Percentiles rank a stretch among this genome's conserved stretches.
These are phyloP conservation scores for Drosophila planitibia DNA, from an alignment of 2,888 invertebrate genomes.

Conservation along the genomic window DNA sequence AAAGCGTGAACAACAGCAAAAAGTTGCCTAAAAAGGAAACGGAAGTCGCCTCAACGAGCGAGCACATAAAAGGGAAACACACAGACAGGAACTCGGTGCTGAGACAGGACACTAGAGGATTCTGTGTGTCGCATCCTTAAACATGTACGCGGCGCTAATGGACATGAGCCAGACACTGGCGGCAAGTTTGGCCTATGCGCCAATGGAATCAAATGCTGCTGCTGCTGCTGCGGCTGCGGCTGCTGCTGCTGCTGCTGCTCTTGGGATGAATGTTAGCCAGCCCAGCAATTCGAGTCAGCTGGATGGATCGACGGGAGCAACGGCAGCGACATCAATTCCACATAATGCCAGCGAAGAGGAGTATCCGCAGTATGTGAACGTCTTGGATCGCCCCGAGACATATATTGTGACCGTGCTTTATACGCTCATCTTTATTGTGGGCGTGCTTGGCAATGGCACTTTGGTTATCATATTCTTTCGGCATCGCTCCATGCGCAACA, in stretches of 20 bases:
- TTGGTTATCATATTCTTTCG: slow-evolving; percentile 93
- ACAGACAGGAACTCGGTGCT: slow-evolving; percentile 15
- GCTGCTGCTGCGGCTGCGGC: slow-evolving; percentile 7
- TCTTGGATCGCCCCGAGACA: slow-evolving; percentile 91
- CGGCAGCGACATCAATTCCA: background rate
- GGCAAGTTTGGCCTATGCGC: slow-evolving; percentile 64
- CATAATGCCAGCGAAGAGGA: slow-evolving; percentile 50
- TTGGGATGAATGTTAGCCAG: slow-evolving; percentile 42
- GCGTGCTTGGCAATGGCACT: slow-evolving; percentile 95
- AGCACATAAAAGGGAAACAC: slow-evolving; percentile 32
- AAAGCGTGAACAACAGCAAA: slow-evolving; percentile 17
- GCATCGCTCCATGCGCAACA: slow-evolving; percentile 95
- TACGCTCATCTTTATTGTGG: slow-evolving; percentile 93
- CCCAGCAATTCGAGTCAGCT: slow-evolving; percentile 39
- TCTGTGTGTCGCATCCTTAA: slow-evolving; percentile 13
- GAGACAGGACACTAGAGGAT: background rate
- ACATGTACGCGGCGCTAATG: slow-evolving; percentile 63
- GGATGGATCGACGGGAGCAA: slow-evolving; percentile 21
- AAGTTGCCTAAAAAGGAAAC: slow-evolving; percentile 37
- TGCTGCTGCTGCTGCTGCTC: slow-evolving; percentile 10
- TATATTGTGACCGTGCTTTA: slow-evolving; percentile 95
- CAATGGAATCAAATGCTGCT: slow-evolving; percentile 35
- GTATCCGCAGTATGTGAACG: slow-evolving; percentile 87
- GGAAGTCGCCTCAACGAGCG: slow-evolving; percentile 41
- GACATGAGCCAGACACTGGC: slow-evolving; percentile 67